Evolutionary conservation across 1,140 invertebrate species (phyloP).

Genomic region (Cyclargus thomasi): DNA sequence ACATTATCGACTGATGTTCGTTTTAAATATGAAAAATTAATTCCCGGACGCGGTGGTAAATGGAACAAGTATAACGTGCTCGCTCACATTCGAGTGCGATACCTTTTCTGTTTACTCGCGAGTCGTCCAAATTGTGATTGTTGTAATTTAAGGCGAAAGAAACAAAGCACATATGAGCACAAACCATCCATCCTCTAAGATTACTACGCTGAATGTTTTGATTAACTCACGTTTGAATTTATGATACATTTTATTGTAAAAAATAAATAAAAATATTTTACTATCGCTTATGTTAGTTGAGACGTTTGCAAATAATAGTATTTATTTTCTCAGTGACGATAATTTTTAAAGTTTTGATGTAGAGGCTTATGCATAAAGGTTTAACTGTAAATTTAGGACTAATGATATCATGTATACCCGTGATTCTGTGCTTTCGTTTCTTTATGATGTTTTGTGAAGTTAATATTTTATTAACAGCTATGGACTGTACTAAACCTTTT

Average conservation of each 20-base stretch:
- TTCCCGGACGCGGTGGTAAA: conserved; percentile 40
- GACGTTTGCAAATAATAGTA: conserved; percentile 69
- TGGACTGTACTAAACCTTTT: conserved; percentile 14
- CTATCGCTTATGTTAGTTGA: conserved; percentile 72
- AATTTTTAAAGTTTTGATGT: conserved; percentile 62
- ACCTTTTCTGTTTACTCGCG: conserved; percentile 38
- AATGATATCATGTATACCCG: conserved; percentile 33
- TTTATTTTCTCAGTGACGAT: conserved; percentile 66
- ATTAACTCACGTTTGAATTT: conserved; percentile 73
- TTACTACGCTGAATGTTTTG: conserved; percentile 67
- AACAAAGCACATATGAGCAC: conserved; percentile 71
- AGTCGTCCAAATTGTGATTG: conserved; percentile 61
- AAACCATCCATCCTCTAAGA: conserved; percentile 73
- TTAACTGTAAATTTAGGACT: conserved; percentile 59
- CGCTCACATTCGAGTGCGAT: conserved; percentile 11
- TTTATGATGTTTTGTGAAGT: conserved; percentile 46
- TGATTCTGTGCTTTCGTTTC: conserved; percentile 40
- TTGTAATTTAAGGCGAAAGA: conserved; percentile 64
- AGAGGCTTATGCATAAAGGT: conserved; percentile 55
- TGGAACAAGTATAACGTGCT: conserved; percentile 22
- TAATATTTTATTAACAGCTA: conserved; percentile 28
- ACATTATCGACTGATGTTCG: conserved; percentile 62
- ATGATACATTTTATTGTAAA: conserved; percentile 74
- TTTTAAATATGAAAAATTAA: conserved; percentile 45
- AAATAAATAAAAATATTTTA: conserved; percentile 66